Evolutionary conservation across 1,140 invertebrate species (phyloP).

Genomic region (Halesus radiatus): DNA sequence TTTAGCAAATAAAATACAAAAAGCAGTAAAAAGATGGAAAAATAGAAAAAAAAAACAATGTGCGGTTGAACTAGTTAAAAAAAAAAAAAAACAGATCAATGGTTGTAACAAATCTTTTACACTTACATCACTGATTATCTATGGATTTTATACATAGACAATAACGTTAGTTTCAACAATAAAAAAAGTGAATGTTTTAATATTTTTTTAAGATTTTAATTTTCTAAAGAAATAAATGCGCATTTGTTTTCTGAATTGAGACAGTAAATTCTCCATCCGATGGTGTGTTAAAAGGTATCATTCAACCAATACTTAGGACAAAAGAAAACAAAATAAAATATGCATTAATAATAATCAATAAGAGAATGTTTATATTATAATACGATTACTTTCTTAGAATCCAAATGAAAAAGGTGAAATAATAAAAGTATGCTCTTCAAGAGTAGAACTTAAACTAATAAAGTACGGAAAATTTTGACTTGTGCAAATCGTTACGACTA

Average conservation of each 20-base stretch:
- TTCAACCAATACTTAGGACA: slow-evolving; percentile 2
- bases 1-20: too few relatives aligned
- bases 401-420: slow-evolving; percentile 11
- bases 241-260: not conserved
- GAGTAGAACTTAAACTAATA: slow-evolving; percentile 45
- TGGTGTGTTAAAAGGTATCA: not conserved
- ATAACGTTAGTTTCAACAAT: not conserved
- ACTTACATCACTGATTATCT: not conserved
- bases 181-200: not conserved
- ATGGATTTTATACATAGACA: not conserved
- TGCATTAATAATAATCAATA: slow-evolving; percentile 15
- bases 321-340: slow-evolving; percentile 7
- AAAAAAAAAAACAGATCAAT: slow-evolving; percentile 1
- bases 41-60: not conserved
- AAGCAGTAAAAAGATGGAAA: not conserved
- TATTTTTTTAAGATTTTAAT: not conserved
- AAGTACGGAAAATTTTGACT: slow-evolving; percentile 43
- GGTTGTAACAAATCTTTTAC: not conserved
- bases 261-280: too few relatives aligned
- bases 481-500: slow-evolving; percentile 39
- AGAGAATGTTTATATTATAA: not conserved
- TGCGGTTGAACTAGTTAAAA: not conserved
- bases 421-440: slow-evolving; percentile 25
- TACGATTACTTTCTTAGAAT: slow-evolving; percentile 12
- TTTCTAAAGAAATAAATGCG: not conserved